Evolutionary conservation across 2,113 vertebrate species (phyloP).

Genomic region (Aythya baeri): DNA sequence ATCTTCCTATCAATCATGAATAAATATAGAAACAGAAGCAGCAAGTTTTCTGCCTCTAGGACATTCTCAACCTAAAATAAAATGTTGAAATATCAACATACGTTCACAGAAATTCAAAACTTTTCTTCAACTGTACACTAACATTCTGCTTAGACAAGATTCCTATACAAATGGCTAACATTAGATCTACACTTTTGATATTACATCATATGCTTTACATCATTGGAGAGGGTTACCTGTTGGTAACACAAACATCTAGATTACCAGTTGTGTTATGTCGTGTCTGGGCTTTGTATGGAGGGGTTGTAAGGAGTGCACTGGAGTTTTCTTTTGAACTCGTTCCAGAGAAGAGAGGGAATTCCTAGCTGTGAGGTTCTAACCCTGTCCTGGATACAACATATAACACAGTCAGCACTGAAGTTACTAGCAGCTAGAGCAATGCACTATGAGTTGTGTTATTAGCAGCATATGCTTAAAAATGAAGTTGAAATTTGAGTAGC

Average conservation of each 20-base stretch:
- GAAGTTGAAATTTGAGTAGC: neutral
- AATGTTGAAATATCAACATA: neutral
- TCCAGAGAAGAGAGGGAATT: neutral
- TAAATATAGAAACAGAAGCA: neutral
- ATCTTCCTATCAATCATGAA: neutral
- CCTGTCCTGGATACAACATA: neutral
- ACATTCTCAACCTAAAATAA: neutral
- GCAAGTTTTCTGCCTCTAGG: neutral
- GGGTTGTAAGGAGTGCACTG: neutral
- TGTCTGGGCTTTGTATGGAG: neutral
- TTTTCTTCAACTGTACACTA: neutral
- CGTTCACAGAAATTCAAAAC: neutral
- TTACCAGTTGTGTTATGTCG: neutral
- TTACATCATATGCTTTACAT: neutral
- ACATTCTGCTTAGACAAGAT: neutral
- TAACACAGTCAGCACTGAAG: neutral
- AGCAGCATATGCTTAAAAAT: neutral
- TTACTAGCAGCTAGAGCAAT: neutral
- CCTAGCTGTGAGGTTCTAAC: neutral
- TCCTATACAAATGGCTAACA: neutral
- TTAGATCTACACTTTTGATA: neutral
- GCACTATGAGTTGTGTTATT: neutral
- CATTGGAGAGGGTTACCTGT: neutral
- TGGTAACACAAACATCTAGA: neutral
- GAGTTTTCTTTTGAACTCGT: neutral